A percentile compares a stretch with the other conserved stretches of the same genome.
Evolutionary conservation across 2,888 invertebrate genomes (phyloP).

Genomic region (Amiota minor): DNA sequence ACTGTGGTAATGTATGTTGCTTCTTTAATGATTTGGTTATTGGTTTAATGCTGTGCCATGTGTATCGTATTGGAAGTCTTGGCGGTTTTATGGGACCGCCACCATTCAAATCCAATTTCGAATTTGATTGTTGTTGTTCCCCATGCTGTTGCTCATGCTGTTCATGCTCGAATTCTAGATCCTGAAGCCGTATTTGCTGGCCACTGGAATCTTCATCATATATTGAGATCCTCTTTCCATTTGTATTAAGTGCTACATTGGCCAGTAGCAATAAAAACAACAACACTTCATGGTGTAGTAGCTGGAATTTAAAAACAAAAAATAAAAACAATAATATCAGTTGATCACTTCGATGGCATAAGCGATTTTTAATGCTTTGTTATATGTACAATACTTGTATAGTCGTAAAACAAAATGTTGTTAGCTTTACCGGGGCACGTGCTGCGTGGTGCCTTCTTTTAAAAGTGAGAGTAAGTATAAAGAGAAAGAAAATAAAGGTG

Average conservation of each 20-base stretch:
- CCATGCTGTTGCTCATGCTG: conserved; percentile 31
- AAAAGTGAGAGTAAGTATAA: too few species aligned
- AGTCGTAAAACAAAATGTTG: too few species aligned
- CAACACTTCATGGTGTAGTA: not conserved
- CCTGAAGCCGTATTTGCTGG: conserved; percentile 80
- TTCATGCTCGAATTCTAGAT: conserved; percentile 81
- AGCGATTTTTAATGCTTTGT: not conserved
- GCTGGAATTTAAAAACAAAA: too few species aligned
- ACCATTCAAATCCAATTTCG: not conserved
- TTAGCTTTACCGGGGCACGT: too few species aligned
- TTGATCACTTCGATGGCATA: too few species aligned
- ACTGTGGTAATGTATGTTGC: not conserved
- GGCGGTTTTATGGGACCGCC: conserved; percentile 52
- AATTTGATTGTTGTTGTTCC: not conserved
- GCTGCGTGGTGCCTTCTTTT: too few species aligned
- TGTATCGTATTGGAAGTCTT: conserved; percentile 54
- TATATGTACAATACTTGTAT: not conserved
- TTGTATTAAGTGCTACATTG: conserved; percentile 37
- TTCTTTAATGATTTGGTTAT: not conserved
- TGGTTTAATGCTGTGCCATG: conserved; percentile 43
- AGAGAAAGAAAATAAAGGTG: too few species aligned
- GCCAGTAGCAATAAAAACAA: conserved; percentile 34
- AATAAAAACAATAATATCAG: too few species aligned
- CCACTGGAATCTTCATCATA: conserved; percentile 60
- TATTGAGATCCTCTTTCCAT: conserved; percentile 12